Evolutionary conservation across 1,140 invertebrate species (phyloP).

Genomic region (Apolygus lucorum): DNA sequence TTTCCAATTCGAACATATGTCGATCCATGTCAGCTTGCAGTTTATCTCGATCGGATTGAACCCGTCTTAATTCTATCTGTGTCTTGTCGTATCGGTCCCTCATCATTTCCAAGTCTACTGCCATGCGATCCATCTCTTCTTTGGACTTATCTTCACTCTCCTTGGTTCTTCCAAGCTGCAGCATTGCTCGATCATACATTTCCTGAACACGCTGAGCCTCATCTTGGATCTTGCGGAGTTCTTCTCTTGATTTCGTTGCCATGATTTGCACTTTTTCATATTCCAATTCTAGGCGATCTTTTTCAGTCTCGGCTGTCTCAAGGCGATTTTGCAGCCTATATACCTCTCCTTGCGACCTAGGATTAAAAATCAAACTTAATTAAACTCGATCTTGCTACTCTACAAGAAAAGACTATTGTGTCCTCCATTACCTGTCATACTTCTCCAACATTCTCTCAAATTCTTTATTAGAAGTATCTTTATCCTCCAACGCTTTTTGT

Average conservation of each 20-base stretch:
- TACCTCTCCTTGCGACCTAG: slow-evolving; percentile 74
- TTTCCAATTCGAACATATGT: slow-evolving; percentile 74
- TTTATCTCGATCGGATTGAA: slow-evolving; percentile 79
- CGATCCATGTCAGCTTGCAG: slow-evolving; percentile 71
- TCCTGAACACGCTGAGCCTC: slow-evolving; percentile 74
- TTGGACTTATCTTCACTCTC: slow-evolving; percentile 86
- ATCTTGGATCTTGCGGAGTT: slow-evolving; percentile 75
- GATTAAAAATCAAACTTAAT: slow-evolving; percentile 36
- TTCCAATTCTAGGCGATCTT: slow-evolving; percentile 74
- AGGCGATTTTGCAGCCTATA: slow-evolving; percentile 79
- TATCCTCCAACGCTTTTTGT: slow-evolving; percentile 76
- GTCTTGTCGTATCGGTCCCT: slow-evolving; percentile 83
- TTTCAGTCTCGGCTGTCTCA: slow-evolving; percentile 76
- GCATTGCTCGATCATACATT: slow-evolving; percentile 71
- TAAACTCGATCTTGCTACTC: neutral
- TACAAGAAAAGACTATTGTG: neutral
- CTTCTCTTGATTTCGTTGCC: slow-evolving; percentile 70
- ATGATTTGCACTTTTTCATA: slow-evolving; percentile 72
- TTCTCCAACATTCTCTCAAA: slow-evolving; percentile 87
- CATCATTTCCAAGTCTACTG: slow-evolving; percentile 72
- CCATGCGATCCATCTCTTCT: slow-evolving; percentile 70
- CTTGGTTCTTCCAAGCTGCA: slow-evolving; percentile 74
- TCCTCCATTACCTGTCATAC: slow-evolving; percentile 68
- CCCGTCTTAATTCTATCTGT: slow-evolving; percentile 68
- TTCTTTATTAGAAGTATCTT: slow-evolving; percentile 78